Evolutionary conservation across 2,797 vertebrate species (phyloP), one percentile per base, ranked within the genome.

Genomic region (Galagoides demidoff): DNA sequence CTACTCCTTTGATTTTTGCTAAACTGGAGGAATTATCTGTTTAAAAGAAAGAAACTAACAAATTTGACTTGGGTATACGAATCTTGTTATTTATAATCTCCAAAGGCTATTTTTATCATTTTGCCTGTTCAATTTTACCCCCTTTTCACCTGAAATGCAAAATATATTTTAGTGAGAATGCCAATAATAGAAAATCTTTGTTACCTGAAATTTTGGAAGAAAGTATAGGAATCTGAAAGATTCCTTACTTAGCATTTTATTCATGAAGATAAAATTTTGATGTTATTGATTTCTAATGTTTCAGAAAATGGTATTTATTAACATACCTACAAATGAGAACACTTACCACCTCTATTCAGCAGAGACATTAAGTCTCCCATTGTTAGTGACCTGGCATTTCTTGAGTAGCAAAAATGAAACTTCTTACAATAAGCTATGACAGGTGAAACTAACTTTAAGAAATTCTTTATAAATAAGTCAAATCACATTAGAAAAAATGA

Each of bases 391-490:
- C 81, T 76, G 34, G 9, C 12, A 66, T 93, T 86, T 92, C 25
- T 93, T 49, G 29, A 79, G 83, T 55, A 86, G 49, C 27, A 89
- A 86, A 87, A 71, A 45, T 64, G n/a, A 70, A 92, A 85, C 23
- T 34, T 85, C 37, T 84, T 66, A 29, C 23, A 89, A 79, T 8
- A 66, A 89, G 7, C 8, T 59, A 23, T 71, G 71, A 68, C 12
- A 94, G 66, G 63, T 77, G 16, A 77, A 94, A 82, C 10, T 52
- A 79, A 11, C 79, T 79, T 94, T 61, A 73, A 19, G 49, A 66
- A 82, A 95, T 68, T 63, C 4, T 82, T 83, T 95, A 59, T 81
- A 84, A 91, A 61, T 9, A 91, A 92, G 17, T 83, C 49, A 94
- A 68, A 43, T 82, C 5, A 27, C 20, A 25, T 91, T 86, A 94